A percentile compares a stretch with the other conserved stretches of the same genome.
Evolutionary conservation across 2,797 vertebrate genomes (phyloP).

Genomic region (Anguilla anguilla): DNA sequence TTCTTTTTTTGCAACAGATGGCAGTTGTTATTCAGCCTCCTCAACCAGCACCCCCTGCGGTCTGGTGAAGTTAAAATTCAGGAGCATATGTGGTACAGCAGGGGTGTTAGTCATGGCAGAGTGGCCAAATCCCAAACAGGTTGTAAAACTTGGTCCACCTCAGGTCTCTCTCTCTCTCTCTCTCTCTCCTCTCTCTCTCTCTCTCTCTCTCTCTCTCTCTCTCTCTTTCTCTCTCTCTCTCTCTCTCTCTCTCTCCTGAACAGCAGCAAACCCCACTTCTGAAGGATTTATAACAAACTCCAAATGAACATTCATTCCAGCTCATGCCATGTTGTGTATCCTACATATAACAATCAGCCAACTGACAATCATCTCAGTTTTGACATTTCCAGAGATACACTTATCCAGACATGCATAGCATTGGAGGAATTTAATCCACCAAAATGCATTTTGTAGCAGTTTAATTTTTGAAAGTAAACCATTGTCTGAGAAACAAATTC

Average conservation of each 20-base stretch:
- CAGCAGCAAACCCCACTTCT: conserved; percentile 59
- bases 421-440: not conserved
- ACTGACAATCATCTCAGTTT: not conserved
- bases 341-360: not conserved
- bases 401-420: too few relatives aligned
- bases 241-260: conserved; percentile 52
- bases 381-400: not conserved
- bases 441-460: not conserved
- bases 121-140: conserved; percentile 80
- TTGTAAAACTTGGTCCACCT: conserved; percentile 78
- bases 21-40: conserved; percentile 71
- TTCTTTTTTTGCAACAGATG: conserved; percentile 73
- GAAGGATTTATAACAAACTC: conserved; percentile 58
- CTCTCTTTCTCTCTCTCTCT: not conserved
- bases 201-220: conserved; percentile 58
- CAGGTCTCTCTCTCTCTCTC: conserved; percentile 55
- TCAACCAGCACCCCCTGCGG: conserved; percentile 66
- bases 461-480: not conserved
- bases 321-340: not conserved
- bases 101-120: conserved; percentile 78
- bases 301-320: not conserved
- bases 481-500: not conserved
- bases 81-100: conserved; percentile 77
- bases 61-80: conserved; percentile 76
- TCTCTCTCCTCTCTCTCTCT: conserved; percentile 49